Evolutionary conservation across 2,113 vertebrate genomes (phyloP).

Genomic region (Coturnix japonica): DNA sequence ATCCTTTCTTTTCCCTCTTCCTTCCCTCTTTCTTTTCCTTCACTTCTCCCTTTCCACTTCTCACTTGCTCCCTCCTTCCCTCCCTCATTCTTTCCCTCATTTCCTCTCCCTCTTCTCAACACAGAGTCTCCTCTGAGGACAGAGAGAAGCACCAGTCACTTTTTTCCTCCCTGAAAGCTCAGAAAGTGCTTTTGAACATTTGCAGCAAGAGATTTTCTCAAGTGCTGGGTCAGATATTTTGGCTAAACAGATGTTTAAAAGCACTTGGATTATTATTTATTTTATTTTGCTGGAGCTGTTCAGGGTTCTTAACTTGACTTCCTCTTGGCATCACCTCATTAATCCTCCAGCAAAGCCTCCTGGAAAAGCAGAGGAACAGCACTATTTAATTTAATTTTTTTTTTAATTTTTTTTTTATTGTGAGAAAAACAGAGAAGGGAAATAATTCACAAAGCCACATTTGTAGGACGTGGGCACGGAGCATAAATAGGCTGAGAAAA

Average conservation of each 20-base stretch:
- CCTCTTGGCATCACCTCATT: background rate
- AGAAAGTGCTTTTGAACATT: background rate
- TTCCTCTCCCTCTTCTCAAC: background rate
- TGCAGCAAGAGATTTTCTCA: background rate
- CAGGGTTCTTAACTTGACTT: constrained; percentile 57
- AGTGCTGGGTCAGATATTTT: constrained; percentile 12
- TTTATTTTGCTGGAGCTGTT: background rate
- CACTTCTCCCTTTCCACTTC: too few relatives aligned
- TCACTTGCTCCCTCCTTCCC: background rate
- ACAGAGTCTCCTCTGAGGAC: background rate
- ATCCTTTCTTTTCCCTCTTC: too few relatives aligned
- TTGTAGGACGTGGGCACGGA: background rate
- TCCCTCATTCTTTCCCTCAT: background rate
- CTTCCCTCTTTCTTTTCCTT: background rate
- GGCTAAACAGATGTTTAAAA: background rate
- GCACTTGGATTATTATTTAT: background rate
- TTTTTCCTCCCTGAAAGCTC: background rate
- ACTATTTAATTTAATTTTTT: background rate
- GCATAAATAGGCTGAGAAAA: background rate
- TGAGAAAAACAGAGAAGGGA: background rate
- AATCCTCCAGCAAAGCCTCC: constrained; percentile 11
- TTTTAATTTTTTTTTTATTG: constrained; percentile 22
- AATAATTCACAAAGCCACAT: background rate
- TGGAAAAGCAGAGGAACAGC: background rate
- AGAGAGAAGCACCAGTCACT: background rate